A percentile compares a stretch with the other conserved stretches of the same genome.
Evolutionary conservation across 2,888 invertebrate species (phyloP).

Genomic region (Disparrhopalites patrizii): DNA sequence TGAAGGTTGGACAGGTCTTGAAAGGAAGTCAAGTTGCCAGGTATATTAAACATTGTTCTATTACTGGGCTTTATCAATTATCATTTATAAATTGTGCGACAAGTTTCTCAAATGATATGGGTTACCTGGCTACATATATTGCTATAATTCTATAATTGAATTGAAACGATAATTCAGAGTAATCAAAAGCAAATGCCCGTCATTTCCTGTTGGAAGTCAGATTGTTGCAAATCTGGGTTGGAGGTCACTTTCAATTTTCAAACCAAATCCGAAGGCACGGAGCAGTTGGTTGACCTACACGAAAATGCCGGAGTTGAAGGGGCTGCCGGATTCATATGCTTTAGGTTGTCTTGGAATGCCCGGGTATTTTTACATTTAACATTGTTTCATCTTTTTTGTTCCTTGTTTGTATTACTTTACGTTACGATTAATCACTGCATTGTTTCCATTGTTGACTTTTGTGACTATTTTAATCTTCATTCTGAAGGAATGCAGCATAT

Average conservation of each 20-base stretch:
- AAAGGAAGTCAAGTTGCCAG: conserved; percentile 26
- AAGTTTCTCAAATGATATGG: no score
- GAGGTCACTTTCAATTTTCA: conserved; percentile 60
- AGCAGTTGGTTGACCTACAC: conserved; percentile 27
- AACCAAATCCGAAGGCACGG: conserved; percentile 43
- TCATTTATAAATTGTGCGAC: no score
- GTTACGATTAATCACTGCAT: neutral
- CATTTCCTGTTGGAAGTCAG: conserved; percentile 63
- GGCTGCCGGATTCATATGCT: conserved; percentile 60
- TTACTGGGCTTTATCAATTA: no score
- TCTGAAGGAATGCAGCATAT: conserved; percentile 65
- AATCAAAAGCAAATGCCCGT: conserved; percentile 62
- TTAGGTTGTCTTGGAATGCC: conserved; percentile 43
- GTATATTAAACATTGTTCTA: conserved; percentile 8
- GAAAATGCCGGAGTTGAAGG: conserved; percentile 58
- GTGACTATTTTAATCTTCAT: neutral
- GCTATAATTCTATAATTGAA: no score
- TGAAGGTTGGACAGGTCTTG: conserved; percentile 20
- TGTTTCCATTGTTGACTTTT: neutral
- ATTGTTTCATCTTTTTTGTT: no score
- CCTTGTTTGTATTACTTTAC: no score
- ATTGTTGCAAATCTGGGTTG: conserved; percentile 66
- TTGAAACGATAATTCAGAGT: no score
- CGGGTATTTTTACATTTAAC: conserved; percentile 32
- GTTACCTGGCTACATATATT: no score